phyloP scores from a whole-genome alignment of 2,113 vertebrate species.

The Scomber japonicus region DNA sequence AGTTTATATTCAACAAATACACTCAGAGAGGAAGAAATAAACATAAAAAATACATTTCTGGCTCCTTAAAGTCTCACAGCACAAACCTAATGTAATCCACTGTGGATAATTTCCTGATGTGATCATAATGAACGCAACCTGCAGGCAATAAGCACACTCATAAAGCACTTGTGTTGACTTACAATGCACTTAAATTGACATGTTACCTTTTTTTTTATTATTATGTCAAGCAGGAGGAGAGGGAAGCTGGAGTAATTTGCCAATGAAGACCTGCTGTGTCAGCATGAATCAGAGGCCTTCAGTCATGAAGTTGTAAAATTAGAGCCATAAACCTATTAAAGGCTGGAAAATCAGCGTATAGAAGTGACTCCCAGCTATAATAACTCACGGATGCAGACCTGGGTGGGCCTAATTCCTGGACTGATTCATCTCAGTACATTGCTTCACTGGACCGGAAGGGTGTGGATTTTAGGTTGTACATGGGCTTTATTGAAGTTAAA shows the following conservation, averaged over 20 bases:
- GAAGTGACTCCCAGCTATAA: not conserved
- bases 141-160: not conserved
- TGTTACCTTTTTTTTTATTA: slow-evolving; percentile 14
- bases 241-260: slow-evolving; percentile 27
- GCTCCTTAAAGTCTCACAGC: not conserved
- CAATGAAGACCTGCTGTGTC: slow-evolving; percentile 33
- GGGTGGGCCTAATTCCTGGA: not conserved
- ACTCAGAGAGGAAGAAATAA: not conserved
- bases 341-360: slow-evolving; percentile 38
- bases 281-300: slow-evolving; percentile 40
- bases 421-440: not conserved
- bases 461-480: not conserved
- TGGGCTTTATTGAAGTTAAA: no score
- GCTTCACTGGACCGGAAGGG: not conserved
- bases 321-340: slow-evolving; percentile 39
- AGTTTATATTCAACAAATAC: not conserved
- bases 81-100: slow-evolving; percentile 2
- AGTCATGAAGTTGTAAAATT: slow-evolving; percentile 34
- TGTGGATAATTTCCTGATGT: slow-evolving; percentile 9
- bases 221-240: not conserved
- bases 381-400: slow-evolving; percentile 14
- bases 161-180: slow-evolving; percentile 33
- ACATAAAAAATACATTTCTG: not conserved
- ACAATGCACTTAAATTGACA: slow-evolving; percentile 40
- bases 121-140: slow-evolving; percentile 33